A percentile compares a stretch with the other conserved stretches of the same genome.
phyloP scores from a whole-genome alignment of 2,888 invertebrate genomes.

The Rhorus exstirpatorius region DNA sequence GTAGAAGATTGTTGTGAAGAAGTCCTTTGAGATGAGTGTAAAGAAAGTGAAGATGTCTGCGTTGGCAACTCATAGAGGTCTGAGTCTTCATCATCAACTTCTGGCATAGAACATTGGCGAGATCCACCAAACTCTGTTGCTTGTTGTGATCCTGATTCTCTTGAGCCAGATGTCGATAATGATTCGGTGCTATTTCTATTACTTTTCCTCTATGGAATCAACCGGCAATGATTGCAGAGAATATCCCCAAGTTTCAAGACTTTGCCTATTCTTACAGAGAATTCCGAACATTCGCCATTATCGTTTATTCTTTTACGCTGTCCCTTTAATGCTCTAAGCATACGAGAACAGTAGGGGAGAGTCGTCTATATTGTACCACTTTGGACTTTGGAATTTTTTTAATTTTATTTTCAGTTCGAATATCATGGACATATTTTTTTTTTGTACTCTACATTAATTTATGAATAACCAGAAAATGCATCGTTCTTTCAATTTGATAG shows the following conservation, averaged over 20 bases:
- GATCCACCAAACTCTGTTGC: conserved; percentile 20
- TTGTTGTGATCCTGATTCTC: conserved; percentile 9
- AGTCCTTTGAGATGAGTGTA: conserved; percentile 16
- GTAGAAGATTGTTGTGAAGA: conserved; percentile 16
- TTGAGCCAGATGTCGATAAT: conserved; percentile 8
- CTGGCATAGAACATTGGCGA: conserved; percentile 3
- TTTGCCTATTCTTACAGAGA: conserved; percentile 19
- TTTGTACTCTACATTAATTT: no score
- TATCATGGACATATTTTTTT: no score
- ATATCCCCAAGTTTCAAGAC: conserved; percentile 29
- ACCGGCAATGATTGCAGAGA: conserved; percentile 9
- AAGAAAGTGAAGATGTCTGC: conserved; percentile 41
- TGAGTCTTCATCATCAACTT: not conserved
- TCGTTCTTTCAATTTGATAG: no score
- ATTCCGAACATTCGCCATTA: conserved; percentile 30
- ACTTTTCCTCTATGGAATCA: conserved; percentile 6
- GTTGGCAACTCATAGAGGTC: conserved; percentile 7
- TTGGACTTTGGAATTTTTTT: no score
- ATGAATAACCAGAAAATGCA: no score
- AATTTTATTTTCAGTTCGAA: no score
- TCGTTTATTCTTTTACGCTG: conserved; percentile 30
- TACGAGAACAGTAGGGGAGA: conserved; percentile 25
- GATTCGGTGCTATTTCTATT: conserved; percentile 1
- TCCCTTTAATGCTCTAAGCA: conserved; percentile 30
- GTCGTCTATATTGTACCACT: no score